Evolutionary conservation across 1,140 invertebrate species (phyloP).

Genomic region (Hormaphis cornu): DNA sequence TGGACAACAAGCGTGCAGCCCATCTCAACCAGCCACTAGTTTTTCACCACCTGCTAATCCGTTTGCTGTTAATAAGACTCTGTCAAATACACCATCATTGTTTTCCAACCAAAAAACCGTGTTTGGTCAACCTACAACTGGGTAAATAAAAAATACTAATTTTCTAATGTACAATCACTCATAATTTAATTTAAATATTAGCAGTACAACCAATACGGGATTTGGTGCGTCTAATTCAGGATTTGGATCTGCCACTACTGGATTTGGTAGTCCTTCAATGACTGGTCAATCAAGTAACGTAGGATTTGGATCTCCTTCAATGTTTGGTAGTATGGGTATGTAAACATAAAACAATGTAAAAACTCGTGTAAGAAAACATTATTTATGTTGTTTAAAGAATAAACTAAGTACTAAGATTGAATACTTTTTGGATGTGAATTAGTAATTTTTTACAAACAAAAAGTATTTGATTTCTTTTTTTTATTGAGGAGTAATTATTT

Average conservation of each 20-base stretch:
- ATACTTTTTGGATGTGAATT: too few relatives aligned
- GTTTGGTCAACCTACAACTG: not conserved
- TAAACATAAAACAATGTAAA: not conserved
- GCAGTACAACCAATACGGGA: not conserved
- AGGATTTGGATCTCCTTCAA: conserved; percentile 5
- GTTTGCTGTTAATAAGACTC: conserved; percentile 7
- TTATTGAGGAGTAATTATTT: too few relatives aligned
- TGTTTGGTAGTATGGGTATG: conserved; percentile 20
- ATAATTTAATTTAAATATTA: not conserved
- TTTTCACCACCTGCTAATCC: not conserved
- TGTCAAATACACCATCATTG: conserved; percentile 9
- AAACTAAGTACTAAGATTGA: too few relatives aligned
- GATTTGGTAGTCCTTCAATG: conserved; percentile 11
- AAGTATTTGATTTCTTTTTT: too few relatives aligned
- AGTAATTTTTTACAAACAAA: too few relatives aligned
- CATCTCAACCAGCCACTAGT: conserved; percentile 5
- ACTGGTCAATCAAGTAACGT: conserved; percentile 15
- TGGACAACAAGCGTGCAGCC: conserved; percentile 6
- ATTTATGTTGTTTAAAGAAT: too few relatives aligned
- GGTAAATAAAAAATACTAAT: too few relatives aligned
- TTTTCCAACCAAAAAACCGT: conserved; percentile 6
- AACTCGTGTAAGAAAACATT: too few relatives aligned
- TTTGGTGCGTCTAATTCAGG: conserved; percentile 1
- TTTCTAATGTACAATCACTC: too few relatives aligned
- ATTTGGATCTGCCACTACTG: not conserved